Conservation (phyloP, 2,797 vertebrate species). For the Sebastes steindachneri region DNA sequence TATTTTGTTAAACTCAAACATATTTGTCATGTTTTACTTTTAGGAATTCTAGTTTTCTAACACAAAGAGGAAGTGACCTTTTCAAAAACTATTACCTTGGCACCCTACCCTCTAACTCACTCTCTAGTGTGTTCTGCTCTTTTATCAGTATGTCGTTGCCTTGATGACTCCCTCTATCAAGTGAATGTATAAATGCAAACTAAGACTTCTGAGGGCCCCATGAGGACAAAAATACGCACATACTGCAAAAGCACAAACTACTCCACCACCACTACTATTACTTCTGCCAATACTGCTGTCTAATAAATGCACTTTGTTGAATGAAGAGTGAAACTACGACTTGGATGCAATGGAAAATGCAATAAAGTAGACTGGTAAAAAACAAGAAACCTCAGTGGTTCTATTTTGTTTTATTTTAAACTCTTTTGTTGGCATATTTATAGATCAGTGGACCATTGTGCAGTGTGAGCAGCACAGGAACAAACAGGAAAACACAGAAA, state of each 20-base stretch:
- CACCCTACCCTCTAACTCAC: conserved; percentile 13
- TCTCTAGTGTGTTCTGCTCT: conserved; percentile 12
- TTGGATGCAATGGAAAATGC: conserved; percentile 55
- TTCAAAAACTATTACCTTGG: conserved; percentile 10
- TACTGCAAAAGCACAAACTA: conserved; percentile 32
- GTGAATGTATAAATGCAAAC: conserved; percentile 50
- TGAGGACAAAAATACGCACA: conserved; percentile 24
- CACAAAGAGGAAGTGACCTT: conserved; percentile 43
- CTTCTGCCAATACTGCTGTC: conserved; percentile 52
- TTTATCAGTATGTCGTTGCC: conserved; percentile 22
- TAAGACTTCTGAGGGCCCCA: conserved; percentile 29
- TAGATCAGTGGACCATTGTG: conserved; percentile 47
- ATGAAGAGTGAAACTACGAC: conserved; percentile 61
- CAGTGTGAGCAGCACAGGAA: background rate
- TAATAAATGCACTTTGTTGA: conserved; percentile 79
- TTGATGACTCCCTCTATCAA: conserved; percentile 20
- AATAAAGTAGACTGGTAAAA: conserved; percentile 73
- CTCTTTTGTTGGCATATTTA: conserved; percentile 54
- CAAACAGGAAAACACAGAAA: conserved; percentile 44
- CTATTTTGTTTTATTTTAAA: conserved; percentile 47
- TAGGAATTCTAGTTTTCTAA: conserved; percentile 49
- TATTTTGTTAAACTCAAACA: conserved; percentile 47
- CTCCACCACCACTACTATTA: conserved; percentile 19
- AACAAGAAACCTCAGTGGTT: background rate
- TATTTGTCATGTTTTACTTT: conserved; percentile 50